These are phyloP conservation scores for Rhaphigaster nebulosa DNA, from an alignment of 2,888 invertebrate genomes.

Conservation along the genomic window DNA sequence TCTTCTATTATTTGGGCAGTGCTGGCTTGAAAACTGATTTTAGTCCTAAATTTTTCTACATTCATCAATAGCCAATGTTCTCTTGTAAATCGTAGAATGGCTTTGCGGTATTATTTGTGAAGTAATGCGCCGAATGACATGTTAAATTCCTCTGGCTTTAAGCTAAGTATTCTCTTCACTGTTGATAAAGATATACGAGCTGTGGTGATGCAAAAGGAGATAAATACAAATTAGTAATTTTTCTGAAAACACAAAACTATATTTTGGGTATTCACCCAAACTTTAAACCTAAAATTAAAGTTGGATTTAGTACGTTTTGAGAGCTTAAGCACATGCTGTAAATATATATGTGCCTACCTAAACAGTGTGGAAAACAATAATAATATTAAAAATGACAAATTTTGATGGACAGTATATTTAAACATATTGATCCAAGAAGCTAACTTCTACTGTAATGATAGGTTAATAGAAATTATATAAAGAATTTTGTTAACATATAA, in stretches of 20 bases:
- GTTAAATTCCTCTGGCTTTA: background rate
- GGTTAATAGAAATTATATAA: background rate
- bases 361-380: too few species aligned
- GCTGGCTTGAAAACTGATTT: background rate
- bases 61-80: background rate
- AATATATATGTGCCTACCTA: too few species aligned
- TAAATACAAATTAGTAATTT: too few species aligned
- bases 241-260: too few species aligned
- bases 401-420: background rate
- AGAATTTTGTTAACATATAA: too few species aligned
- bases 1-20: background rate
- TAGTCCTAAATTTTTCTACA: background rate
- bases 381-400: background rate
- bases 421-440: background rate
- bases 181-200: background rate
- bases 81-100: background rate
- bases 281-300: too few species aligned
- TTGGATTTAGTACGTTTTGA: too few species aligned
- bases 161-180: background rate
- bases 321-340: too few species aligned
- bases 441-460: background rate
- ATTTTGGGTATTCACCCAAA: too few species aligned
- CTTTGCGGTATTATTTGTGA: background rate
- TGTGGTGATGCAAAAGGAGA: too few species aligned
- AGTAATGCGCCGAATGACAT: background rate